Conservation (phyloP, 2,888 invertebrate species). For the Steinernema hermaphroditum region DNA sequence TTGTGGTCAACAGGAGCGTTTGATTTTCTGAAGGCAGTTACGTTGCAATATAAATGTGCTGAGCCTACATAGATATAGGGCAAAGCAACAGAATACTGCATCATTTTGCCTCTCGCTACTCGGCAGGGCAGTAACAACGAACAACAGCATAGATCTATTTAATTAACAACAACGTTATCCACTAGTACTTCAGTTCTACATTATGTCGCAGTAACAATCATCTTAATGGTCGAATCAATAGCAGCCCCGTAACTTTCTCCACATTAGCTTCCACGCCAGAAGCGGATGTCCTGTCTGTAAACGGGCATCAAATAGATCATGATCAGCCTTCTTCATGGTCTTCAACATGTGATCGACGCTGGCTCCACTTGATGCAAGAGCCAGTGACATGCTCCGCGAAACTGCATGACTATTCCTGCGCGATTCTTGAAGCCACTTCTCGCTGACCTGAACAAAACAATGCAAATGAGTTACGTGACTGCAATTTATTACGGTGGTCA, state of each 20-base stretch:
- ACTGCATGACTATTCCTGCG: conserved; percentile 36
- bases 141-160: too few relatives aligned
- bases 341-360: conserved; percentile 53
- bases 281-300: conserved; percentile 42
- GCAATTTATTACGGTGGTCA: conserved; percentile 42
- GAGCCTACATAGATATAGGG: too few relatives aligned
- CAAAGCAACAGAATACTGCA: too few relatives aligned
- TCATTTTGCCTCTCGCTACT: too few relatives aligned
- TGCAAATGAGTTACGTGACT: neutral
- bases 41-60: too few relatives aligned
- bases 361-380: conserved; percentile 50
- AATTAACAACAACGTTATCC: too few relatives aligned
- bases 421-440: conserved; percentile 37
- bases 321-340: conserved; percentile 40
- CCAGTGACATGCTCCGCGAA: conserved; percentile 42
- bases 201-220: too few relatives aligned
- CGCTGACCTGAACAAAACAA: conserved; percentile 38
- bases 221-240: conserved; percentile 33
- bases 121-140: too few relatives aligned
- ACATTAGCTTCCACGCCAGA: conserved; percentile 45
- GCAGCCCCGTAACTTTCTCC: conserved; percentile 37
- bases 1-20: too few relatives aligned
- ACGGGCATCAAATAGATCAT: conserved; percentile 41
- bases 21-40: too few relatives aligned
- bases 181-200: too few relatives aligned